Conservation (phyloP, 2,888 invertebrate species). For the Dryobota labecula region DNA sequence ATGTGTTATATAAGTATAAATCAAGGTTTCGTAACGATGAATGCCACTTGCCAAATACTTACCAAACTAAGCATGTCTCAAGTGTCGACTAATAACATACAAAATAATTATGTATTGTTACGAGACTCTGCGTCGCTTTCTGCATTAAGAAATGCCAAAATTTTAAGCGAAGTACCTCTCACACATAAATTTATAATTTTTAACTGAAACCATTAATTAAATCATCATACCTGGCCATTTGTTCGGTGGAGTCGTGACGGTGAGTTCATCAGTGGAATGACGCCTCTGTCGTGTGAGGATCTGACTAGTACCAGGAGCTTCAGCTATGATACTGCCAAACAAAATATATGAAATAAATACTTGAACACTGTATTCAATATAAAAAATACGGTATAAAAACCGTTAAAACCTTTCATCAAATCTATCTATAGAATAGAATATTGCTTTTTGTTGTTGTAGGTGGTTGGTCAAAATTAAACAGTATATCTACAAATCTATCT, state of each 20-base stretch:
- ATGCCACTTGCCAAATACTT: neutral
- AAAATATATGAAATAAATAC: neutral
- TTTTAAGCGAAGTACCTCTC: neutral
- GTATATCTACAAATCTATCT: no score
- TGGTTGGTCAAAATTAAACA: no score
- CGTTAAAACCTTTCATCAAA: neutral
- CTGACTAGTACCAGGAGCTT: constrained; percentile 90
- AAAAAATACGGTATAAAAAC: no score
- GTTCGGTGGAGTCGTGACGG: constrained; percentile 95
- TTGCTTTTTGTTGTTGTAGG: no score
- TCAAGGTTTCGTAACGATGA: neutral
- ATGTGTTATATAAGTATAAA: neutral
- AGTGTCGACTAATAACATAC: neutral
- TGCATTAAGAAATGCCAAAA: neutral
- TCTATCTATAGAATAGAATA: neutral
- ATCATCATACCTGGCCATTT: constrained; percentile 95
- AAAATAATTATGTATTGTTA: neutral
- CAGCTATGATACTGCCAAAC: constrained; percentile 83
- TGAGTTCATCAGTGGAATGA: constrained; percentile 94
- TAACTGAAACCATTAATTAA: neutral
- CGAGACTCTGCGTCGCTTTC: neutral
- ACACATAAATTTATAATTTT: no score
- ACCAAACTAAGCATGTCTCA: neutral
- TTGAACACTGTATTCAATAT: neutral
- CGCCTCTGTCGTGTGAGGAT: constrained; percentile 93